These are phyloP conservation scores for mouse (Mus musculus) DNA, from an alignment of 2,113 vertebrate species.

Conservation along the genomic window DNA sequence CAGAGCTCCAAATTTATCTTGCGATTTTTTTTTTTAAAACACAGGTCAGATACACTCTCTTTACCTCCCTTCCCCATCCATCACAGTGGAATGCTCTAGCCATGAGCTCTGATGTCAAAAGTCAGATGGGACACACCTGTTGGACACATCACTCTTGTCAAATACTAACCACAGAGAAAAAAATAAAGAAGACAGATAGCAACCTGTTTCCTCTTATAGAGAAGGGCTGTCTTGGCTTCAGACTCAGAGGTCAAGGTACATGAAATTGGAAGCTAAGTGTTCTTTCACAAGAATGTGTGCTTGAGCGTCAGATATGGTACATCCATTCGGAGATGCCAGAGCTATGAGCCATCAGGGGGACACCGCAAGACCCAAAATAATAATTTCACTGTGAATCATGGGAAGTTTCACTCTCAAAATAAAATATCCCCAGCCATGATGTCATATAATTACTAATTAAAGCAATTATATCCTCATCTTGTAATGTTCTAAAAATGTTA, in stretches of 20 bases:
- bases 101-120: not conserved
- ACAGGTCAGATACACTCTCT: fast-evolving
- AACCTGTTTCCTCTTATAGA: not conserved
- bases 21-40: not conserved
- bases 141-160: not conserved
- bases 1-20: not conserved
- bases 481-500: constrained; percentile 17
- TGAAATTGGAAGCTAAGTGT: not conserved
- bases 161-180: constrained; percentile 17
- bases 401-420: constrained; percentile 59
- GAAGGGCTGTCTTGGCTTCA: not conserved
- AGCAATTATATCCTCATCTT: constrained; percentile 45
- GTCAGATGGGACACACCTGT: constrained; percentile 35
- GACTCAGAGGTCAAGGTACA: not conserved
- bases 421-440: constrained; percentile 60
- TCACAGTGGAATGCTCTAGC: not conserved
- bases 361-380: not conserved
- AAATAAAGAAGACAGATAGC: not conserved
- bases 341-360: not conserved
- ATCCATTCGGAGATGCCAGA: not conserved
- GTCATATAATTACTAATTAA: constrained; percentile 73
- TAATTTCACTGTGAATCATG: constrained; percentile 14
- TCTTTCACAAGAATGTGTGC: not conserved
- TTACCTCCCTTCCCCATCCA: not conserved
- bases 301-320: not conserved